These are phyloP conservation scores for Batillaria attramentaria DNA, from an alignment of 1,140 invertebrate genomes.

Conservation along the genomic window DNA sequence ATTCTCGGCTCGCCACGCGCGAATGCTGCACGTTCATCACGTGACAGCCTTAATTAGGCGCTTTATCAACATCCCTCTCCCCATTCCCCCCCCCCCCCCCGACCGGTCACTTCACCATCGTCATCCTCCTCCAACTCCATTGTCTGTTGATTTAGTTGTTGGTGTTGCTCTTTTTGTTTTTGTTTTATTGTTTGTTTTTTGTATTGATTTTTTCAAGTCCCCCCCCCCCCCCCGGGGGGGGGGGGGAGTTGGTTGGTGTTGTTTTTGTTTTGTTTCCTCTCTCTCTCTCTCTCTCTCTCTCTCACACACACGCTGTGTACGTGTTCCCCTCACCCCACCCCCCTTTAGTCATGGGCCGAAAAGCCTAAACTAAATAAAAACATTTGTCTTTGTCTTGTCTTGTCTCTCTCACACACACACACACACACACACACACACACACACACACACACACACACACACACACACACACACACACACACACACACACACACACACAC, in stretches of 20 bases:
- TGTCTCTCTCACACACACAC: background rate
- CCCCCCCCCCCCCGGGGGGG: too few species aligned
- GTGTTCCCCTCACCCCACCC: background rate
- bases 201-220: too few species aligned
- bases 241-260: background rate
- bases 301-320: background rate
- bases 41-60: background rate
- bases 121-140: background rate
- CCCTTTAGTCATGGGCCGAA: too few species aligned
- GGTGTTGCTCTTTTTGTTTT: background rate
- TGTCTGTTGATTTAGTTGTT: background rate
- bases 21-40: background rate
- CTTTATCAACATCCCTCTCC: background rate
- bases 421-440: background rate
- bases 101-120: background rate
- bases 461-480: background rate
- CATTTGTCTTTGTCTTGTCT: background rate
- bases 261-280: background rate
- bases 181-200: too few species aligned
- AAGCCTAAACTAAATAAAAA: too few species aligned
- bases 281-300: background rate
- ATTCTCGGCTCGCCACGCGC: background rate
- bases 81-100: background rate
- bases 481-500: background rate
- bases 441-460: background rate